Evolutionary conservation across 2,113 vertebrate genomes (phyloP), one percentile per base, ranked within the genome.

Genomic region (Zosterops japonicus): DNA sequence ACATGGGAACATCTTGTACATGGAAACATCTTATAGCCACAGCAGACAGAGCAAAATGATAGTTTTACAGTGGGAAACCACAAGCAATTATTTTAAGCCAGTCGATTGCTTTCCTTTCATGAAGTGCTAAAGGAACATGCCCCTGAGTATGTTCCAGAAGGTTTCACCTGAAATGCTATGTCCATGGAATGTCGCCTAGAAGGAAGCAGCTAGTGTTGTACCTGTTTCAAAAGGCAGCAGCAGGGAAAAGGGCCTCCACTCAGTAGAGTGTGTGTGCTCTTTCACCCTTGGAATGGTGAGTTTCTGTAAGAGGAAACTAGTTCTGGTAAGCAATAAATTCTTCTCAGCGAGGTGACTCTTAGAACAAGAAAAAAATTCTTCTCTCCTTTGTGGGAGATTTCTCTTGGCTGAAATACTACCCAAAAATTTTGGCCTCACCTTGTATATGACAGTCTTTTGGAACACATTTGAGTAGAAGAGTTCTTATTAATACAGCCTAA

Each of bases 1-100:
- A 89, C 64, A 89, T 6, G 14, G 50, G 81, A 94, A 95, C 78
- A 85, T 61, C 67, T 60, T 83, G 84, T 76, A 39, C 63, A 36
- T 5, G 16, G 70, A 71, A 93, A 35, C 27, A 35, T 91, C 65
- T 76, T 49, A 61, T 55, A 83, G 77, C 41, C 22, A 5, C 11
- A 28, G 12, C 55, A 61, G 76, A 42, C 36, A 68, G 35, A 79
- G 53, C 17, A 63, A 89, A 94, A 85, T 29, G 18, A 31, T 3
- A 3, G 6, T 72, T 81, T 72, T 74, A 46, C 6, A 17, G 55
- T 65, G 27, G 46, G 28, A 85, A 93, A 39, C 9, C 33, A 87
- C 36, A 55, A 56, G 36, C 11, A 19, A 68, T 65, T 87, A 33
- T 87, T 80, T 87, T 79, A 85, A 82, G 9, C 3, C 20, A 28